Evolutionary conservation across 2,797 vertebrate species (phyloP).

Genomic region (Dicrostonyx torquatus): DNA sequence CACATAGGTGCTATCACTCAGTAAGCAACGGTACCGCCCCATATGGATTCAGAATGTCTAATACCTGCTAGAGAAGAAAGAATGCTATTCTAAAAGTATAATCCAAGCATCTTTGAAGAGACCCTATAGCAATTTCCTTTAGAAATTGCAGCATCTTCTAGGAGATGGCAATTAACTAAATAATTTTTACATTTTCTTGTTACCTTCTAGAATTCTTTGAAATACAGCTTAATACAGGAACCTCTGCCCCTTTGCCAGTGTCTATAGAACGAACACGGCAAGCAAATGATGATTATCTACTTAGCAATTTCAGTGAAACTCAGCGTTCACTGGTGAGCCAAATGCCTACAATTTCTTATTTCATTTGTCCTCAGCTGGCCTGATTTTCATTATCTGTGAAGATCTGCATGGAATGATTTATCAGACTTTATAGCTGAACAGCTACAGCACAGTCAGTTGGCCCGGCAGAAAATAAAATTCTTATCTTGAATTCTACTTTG

Average conservation of each 20-base stretch:
- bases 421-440: constrained; percentile 54
- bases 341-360: constrained; percentile 65
- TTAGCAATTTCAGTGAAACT: constrained; percentile 69
- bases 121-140: constrained; percentile 9
- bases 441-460: constrained; percentile 32
- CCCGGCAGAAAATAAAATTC: constrained; percentile 48
- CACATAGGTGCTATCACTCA: background rate
- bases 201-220: constrained; percentile 32
- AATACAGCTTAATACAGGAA: constrained; percentile 18
- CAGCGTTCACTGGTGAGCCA: constrained; percentile 65
- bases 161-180: constrained; percentile 20
- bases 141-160: constrained; percentile 13
- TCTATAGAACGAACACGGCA: constrained; percentile 35
- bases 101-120: background rate
- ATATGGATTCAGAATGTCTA: background rate
- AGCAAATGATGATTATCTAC: constrained; percentile 47
- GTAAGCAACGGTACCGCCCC: background rate
- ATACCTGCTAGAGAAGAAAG: background rate
- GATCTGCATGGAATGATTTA: constrained; percentile 60
- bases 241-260: constrained; percentile 41
- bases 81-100: constrained; percentile 23
- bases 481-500: constrained; percentile 58
- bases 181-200: constrained; percentile 11
- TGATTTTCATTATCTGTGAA: constrained; percentile 72
- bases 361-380: constrained; percentile 54